Base-by-base conservation (phyloP, 2,888 invertebrate species). In the Lepidochrysops patricia region DNA sequence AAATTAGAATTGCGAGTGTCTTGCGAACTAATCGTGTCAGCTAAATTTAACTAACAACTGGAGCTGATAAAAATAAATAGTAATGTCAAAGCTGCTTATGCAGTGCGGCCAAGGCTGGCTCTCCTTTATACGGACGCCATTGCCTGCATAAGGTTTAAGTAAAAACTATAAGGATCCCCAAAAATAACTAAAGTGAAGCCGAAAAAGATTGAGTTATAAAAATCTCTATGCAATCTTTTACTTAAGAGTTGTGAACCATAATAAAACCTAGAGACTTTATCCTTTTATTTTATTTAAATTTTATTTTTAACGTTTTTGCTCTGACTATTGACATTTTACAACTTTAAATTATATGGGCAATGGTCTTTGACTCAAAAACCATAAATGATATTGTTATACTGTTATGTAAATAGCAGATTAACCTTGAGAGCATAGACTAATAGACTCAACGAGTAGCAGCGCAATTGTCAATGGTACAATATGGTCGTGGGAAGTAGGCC, bases 1-100 rank as follows among this genome's bases (percentile, higher is more conserved):
- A 29, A 54, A 19, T 12, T 54, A 54, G 54, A 54, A 54, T 29
- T 54, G 54, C 54, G 29, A 54, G 29, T 15, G 54, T 54, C 52
- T 25, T 52, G 54, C 15, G 12, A 26, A 27, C 27, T 32, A 54
- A 54, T 54, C 54, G 54, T 29, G 54, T 54, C 54, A 54, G 32
- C 54, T 54, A 54, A 29, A 54, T 23, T 32, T 54, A 54, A 19
- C 13, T 23, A 7, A 23, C 52, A 7, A 54, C 29, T 29, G 32
- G 54, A 54, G 54, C 32, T 54, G 54, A 19, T 29, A 27, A 32
- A 29, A 54, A 54, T 54, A 54, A 54, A 54, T 19, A 27, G 15
- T 52, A 52, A 27, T 54, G 32, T 54, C 54, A 54, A 15, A 32
- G 32, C 19, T 32, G 54, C 19, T 27, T 54, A 43, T 43, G 43